A percentile compares a stretch with the other conserved stretches of the same genome.
Conservation (phyloP, 2,797 vertebrate species). For the Sebastes itinus region DNA sequence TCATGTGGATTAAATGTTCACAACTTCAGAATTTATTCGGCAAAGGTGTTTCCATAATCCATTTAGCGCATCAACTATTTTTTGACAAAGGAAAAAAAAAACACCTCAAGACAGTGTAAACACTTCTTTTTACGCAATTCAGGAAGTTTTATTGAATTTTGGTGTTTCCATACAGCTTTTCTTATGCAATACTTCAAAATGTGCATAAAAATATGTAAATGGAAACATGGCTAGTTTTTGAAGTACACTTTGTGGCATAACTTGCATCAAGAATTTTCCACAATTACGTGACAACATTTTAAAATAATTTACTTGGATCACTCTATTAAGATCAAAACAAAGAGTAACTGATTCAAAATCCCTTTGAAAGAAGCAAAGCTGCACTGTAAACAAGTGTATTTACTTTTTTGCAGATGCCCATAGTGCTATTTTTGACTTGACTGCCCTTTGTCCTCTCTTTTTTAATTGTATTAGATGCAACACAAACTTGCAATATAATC, state of each 20-base stretch:
- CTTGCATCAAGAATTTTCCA: background rate
- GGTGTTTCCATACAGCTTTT: no score
- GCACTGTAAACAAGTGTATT: background rate
- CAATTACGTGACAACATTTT: background rate
- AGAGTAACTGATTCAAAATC: background rate
- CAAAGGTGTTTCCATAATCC: background rate
- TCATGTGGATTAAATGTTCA: accelerated
- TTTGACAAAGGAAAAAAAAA: no score
- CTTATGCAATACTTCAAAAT: no score
- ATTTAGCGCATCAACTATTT: background rate
- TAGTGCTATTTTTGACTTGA: background rate
- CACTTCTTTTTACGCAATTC: no score
- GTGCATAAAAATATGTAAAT: background rate
- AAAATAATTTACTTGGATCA: background rate
- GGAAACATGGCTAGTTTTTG: background rate
- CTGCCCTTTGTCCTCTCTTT: background rate
- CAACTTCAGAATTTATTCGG: background rate
- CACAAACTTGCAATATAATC: background rate
- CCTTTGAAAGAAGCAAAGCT: background rate
- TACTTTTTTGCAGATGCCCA: background rate
- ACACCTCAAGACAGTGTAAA: no score
- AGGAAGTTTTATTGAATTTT: no score
- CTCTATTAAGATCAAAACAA: background rate
- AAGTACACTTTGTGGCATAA: background rate
- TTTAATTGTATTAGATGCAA: background rate